Conservation (phyloP, 2,113 vertebrate species). For the Rynchops niger region DNA sequence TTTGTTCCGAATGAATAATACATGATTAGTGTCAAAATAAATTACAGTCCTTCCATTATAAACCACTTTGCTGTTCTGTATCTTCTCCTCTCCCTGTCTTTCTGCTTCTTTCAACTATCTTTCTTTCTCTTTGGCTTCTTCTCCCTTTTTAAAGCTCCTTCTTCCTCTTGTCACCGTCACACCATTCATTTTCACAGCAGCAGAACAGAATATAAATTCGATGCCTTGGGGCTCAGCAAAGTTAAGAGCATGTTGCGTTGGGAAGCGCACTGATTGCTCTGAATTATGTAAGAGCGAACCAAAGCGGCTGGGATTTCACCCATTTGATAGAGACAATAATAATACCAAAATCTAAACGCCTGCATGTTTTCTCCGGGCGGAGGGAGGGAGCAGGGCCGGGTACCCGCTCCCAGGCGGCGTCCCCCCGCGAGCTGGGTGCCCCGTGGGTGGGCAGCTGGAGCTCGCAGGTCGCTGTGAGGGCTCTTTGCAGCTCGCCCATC, state of each 20-base stretch:
- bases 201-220: slow-evolving; percentile 41
- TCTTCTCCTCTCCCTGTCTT: slow-evolving; percentile 13
- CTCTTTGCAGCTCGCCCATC: rapidly evolving
- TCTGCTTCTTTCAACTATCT: slow-evolving; percentile 42
- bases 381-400: not conserved
- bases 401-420: not conserved
- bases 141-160: slow-evolving; percentile 11
- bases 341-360: slow-evolving; percentile 28
- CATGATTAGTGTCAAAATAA: slow-evolving; percentile 67
- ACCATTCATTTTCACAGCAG: slow-evolving; percentile 24
- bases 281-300: slow-evolving; percentile 54
- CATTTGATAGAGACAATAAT: slow-evolving; percentile 47
- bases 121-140: slow-evolving; percentile 1
- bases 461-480: rapidly evolving
- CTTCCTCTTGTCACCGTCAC: not conserved
- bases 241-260: not conserved
- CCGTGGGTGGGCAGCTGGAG: rapidly evolving
- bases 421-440: rapidly evolving
- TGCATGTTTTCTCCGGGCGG: not conserved
- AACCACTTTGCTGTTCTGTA: slow-evolving; percentile 43
- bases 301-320: not conserved
- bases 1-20: slow-evolving; percentile 72
- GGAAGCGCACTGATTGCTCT: slow-evolving; percentile 9
- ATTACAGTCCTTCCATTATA: slow-evolving; percentile 56
- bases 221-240: slow-evolving; percentile 47